Conservation (phyloP, 2,113 vertebrate genomes). For the Pyrgilauda ruficollis region DNA sequence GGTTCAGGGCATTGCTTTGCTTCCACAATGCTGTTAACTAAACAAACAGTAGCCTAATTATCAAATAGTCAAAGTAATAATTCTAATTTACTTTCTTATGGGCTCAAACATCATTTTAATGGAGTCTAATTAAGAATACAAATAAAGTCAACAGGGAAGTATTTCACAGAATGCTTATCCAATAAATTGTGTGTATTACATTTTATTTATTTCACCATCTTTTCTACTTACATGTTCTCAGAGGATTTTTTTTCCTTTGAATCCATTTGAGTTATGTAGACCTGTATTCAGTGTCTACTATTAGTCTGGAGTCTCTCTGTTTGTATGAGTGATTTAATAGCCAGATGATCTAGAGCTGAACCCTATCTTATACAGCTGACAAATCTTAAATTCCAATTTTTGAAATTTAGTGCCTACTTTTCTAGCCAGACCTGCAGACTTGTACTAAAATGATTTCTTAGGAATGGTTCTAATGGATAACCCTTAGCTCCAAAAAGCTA, state of each 20-base stretch:
- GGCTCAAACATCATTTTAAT: not conserved
- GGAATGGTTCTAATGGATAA: conserved; percentile 14
- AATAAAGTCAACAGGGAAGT: not conserved
- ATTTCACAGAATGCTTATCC: not conserved
- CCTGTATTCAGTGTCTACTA: not conserved
- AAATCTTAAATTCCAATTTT: not conserved
- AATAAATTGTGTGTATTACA: not conserved
- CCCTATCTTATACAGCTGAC: not conserved
- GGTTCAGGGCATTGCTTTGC: not conserved
- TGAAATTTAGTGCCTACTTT: conserved; percentile 12
- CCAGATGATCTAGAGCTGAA: not conserved
- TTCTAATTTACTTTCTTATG: not conserved
- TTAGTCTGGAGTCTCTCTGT: not conserved
- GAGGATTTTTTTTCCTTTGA: not conserved
- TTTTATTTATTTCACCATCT: not conserved
- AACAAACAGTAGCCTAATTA: not conserved
- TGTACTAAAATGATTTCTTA: conserved; percentile 10
- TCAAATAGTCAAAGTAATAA: not conserved
- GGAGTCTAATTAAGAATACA: not conserved
- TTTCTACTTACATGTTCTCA: not conserved
- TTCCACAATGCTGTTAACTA: not conserved
- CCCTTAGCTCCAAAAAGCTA: not conserved
- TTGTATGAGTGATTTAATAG: not conserved
- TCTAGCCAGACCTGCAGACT: not conserved
- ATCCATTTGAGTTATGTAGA: not conserved